Evolutionary conservation across 2,888 invertebrate genomes (phyloP).

Genomic region (Andrena minutula): DNA sequence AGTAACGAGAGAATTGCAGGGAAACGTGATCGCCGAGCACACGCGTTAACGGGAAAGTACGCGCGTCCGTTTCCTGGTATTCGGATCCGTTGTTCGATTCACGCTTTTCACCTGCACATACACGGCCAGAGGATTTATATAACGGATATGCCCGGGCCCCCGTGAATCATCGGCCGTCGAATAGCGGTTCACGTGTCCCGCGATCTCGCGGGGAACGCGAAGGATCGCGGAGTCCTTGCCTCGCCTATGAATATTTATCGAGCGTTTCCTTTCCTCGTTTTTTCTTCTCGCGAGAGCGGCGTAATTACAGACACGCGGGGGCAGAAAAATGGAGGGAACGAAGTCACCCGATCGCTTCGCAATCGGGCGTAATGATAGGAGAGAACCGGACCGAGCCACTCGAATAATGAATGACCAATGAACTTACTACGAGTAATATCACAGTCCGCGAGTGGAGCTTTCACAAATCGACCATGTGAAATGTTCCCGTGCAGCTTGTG

Average conservation of each 20-base stretch:
- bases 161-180: constrained; percentile 48
- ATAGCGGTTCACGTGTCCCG: constrained; percentile 51
- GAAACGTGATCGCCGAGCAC: constrained; percentile 3
- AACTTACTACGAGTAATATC: constrained; percentile 19
- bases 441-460: constrained; percentile 7
- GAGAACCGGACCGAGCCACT: constrained; percentile 28
- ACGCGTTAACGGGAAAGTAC: background rate
- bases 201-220: constrained; percentile 13
- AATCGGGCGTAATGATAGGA: constrained; percentile 13
- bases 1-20: constrained; percentile 6
- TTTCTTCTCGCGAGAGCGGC: background rate
- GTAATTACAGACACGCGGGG: constrained; percentile 14
- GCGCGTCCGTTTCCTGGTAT: constrained; percentile 36
- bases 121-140: constrained; percentile 41
- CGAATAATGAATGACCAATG: constrained; percentile 40
- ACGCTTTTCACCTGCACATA: constrained; percentile 17
- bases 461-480: constrained; percentile 37
- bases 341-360: background rate
- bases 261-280: constrained; percentile 13
- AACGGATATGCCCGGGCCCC: constrained; percentile 37
- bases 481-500: constrained; percentile 31
- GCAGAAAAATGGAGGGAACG: constrained; percentile 18
- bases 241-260: constrained; percentile 61
- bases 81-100: constrained; percentile 7
- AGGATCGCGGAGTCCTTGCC: constrained; percentile 55